A percentile compares a stretch with the other conserved stretches of the same genome.
Evolutionary conservation across 2,113 vertebrate genomes (phyloP).

Genomic region (Mastomys coucha): DNA sequence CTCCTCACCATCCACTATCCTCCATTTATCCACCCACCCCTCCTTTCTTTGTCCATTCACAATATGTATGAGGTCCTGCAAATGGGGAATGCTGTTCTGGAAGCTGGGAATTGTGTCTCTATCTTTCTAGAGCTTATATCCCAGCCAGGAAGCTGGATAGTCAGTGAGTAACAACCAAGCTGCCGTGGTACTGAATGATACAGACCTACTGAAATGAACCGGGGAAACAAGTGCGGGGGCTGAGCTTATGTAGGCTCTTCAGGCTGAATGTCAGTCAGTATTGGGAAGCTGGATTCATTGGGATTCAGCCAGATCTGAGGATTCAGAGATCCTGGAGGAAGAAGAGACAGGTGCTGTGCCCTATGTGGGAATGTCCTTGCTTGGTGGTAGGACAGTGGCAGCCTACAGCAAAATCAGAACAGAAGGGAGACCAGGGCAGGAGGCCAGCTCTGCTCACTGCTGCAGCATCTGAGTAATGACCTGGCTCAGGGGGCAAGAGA

Average conservation of each 20-base stretch:
- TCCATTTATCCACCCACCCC: accelerated
- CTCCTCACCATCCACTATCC: neutral
- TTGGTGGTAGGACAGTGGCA: neutral
- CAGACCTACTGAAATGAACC: neutral
- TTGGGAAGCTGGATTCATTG: neutral
- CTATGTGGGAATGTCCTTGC: neutral
- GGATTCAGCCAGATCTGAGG: neutral
- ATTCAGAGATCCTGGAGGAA: neutral
- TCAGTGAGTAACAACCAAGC: neutral
- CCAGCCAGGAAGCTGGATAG: neutral
- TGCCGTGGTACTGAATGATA: neutral
- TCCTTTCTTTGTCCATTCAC: neutral
- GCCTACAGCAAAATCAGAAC: neutral
- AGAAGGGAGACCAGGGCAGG: neutral
- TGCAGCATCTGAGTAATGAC: neutral
- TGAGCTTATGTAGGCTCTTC: neutral
- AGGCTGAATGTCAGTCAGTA: neutral
- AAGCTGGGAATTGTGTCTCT: neutral
- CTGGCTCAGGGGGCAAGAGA: neutral
- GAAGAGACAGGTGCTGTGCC: neutral
- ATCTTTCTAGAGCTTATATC: neutral
- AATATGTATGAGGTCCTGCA: neutral
- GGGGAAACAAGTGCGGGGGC: neutral
- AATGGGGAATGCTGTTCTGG: neutral
- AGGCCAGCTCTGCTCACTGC: neutral